Evolutionary conservation across 2,888 invertebrate species (phyloP), one percentile per base, ranked within the genome.

Genomic region (Hedya salicella): DNA sequence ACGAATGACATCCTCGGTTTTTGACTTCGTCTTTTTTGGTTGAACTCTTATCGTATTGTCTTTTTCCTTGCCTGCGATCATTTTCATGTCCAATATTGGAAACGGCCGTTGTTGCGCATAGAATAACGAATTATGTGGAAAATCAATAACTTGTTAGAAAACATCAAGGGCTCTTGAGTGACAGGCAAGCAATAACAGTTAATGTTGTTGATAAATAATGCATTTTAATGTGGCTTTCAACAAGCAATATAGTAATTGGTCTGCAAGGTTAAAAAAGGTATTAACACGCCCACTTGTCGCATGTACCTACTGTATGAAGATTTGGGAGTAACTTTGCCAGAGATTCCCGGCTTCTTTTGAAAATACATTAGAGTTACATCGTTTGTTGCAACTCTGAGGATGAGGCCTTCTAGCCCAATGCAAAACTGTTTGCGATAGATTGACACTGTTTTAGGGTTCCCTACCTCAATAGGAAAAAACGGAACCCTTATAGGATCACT

Each of bases 1-100:
- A 42, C 71, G 64, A 0, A 75, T 54, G 1, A 79, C 62, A 17
- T 77, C 70, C 19, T 48, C 53, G 16, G 73, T 71, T 56, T 71
- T 72, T 17, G 67, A 68, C 14, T 69, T 73, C 17, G 11, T 62
- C 16, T 59, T 60, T 30, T 61, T 54, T 13, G 54, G 13, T 36
- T 61, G 39, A 1, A 21, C 21, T 42, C 40, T 49, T 39, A 19
- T 30, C 54, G 30, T 19, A 3, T 40, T 17, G 11, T 21, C 48
- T 3, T 16, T 14, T 17, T 46, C 50, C 25, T 67, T 50, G 16
- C 14, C 25, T 9, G 25, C 9, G 9, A 44, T 57, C 56, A 62
- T 67, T 57, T 32, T 50, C 11, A 9, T 54, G 13, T 13, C 36
- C 9, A 36, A 36, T 11, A 36, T n/a, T n/a, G n/a, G 36, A 36